A percentile compares a stretch with the other conserved stretches of the same genome.
Evolutionary conservation across 1,140 invertebrate genomes (phyloP).

Genomic region (Acromyrmex charruanus): DNA sequence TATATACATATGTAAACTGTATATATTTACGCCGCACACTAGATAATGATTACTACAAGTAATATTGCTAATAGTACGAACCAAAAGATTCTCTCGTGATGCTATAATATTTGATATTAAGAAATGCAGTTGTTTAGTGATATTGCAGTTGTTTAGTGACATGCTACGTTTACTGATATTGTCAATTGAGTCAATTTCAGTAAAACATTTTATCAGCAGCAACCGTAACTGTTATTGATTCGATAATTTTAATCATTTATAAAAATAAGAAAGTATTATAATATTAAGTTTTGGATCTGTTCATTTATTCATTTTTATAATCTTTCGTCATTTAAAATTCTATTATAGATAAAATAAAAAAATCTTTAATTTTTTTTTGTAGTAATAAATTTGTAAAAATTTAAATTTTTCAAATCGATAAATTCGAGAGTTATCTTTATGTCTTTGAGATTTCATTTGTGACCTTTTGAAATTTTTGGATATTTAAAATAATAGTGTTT

Average conservation of each 20-base stretch:
- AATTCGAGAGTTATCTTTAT: not conserved
- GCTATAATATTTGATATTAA: constrained; percentile 13
- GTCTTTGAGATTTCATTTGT: not conserved
- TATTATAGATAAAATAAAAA: not conserved
- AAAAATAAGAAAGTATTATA: not conserved
- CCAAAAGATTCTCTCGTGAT: constrained; percentile 47
- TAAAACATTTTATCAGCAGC: constrained; percentile 9
- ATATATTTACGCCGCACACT: constrained; percentile 36
- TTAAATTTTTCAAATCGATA: not conserved
- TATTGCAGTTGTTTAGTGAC: not conserved
- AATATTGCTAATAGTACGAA: constrained; percentile 43
- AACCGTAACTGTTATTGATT: not conserved
- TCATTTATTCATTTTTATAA: not conserved
- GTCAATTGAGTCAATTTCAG: not conserved
- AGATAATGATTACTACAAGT: constrained; percentile 38
- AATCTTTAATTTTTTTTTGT: not conserved
- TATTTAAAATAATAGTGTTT: not conserved
- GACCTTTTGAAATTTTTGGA: not conserved
- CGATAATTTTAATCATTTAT: not conserved
- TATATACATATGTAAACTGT: constrained; percentile 32
- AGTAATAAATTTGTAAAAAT: not conserved
- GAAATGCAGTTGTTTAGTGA: not conserved
- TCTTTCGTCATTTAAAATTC: not conserved
- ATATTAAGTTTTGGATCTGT: not conserved
- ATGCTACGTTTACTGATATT: not conserved